Percentiles rank a stretch among this genome's conserved stretches.
phyloP scores from a whole-genome alignment of 2,797 vertebrate genomes.

The Zalophus californianus region DNA sequence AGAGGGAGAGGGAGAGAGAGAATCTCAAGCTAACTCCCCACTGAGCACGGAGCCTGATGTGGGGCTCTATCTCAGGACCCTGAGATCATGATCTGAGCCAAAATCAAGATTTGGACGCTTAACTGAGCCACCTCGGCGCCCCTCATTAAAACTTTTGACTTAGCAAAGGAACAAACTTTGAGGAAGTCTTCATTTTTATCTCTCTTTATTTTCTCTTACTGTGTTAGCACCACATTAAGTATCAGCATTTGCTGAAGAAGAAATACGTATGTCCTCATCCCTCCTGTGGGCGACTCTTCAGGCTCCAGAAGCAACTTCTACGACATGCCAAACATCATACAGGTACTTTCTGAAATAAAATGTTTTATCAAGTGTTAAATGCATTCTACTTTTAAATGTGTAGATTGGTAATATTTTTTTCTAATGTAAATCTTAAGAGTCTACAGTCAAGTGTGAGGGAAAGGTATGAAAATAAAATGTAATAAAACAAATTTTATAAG shows the following conservation, averaged over 20 bases:
- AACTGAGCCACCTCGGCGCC: not conserved
- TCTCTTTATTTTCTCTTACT: slow-evolving; percentile 4
- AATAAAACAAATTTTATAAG: not conserved
- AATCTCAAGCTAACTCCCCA: not conserved
- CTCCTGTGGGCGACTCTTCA: slow-evolving; percentile 96
- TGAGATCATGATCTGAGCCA: not conserved
- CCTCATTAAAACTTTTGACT: not conserved
- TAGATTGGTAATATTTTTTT: not conserved
- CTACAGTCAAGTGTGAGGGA: not conserved
- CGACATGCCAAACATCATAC: slow-evolving; percentile 99
- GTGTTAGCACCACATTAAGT: slow-evolving; percentile 97
- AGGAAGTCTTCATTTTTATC: not conserved
- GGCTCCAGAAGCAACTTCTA: slow-evolving; percentile 98
- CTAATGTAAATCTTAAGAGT: not conserved
- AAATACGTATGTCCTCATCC: slow-evolving; percentile 99
- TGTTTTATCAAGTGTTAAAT: not conserved
- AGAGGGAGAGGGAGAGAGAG: not conserved
- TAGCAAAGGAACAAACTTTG: slow-evolving; percentile 24
- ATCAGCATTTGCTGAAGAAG: slow-evolving; percentile 99
- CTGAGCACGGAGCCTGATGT: not conserved
- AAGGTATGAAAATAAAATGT: slow-evolving; percentile 10
- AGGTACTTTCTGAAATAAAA: slow-evolving; percentile 87
- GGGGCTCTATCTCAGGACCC: not conserved
- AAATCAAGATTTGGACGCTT: not conserved
- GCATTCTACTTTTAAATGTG: not conserved